Evolutionary conservation across 2,113 vertebrate genomes (phyloP).

Genomic region (Megalops atlanticus): DNA sequence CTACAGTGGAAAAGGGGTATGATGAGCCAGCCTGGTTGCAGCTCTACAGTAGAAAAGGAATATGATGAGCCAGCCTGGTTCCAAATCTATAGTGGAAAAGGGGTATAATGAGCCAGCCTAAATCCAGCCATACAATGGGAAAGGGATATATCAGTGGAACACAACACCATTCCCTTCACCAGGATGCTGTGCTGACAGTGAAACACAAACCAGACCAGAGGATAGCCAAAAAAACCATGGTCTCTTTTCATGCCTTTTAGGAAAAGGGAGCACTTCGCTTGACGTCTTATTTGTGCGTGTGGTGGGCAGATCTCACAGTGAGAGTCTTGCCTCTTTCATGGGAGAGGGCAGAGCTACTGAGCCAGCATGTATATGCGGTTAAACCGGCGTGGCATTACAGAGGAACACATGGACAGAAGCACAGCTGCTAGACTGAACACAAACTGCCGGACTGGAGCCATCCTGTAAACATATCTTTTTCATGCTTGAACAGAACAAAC

Average conservation of each 20-base stretch:
- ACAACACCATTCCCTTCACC: too few relatives aligned
- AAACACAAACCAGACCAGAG: neutral
- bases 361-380: conserved; percentile 26
- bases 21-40: neutral
- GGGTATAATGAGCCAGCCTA: too few relatives aligned
- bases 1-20: too few relatives aligned
- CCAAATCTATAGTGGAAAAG: too few relatives aligned
- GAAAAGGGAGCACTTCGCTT: too few relatives aligned
- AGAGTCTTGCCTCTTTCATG: neutral
- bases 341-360: conserved; percentile 1
- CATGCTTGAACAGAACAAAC: conserved; percentile 41
- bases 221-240: too few relatives aligned
- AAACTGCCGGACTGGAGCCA: conserved; percentile 13
- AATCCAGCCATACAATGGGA: neutral
- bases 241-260: too few relatives aligned
- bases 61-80: neutral
- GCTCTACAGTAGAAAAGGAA: neutral
- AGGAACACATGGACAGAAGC: conserved; percentile 16
- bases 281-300: too few relatives aligned
- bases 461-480: conserved; percentile 34
- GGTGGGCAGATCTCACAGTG: neutral
- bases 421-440: neutral
- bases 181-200: too few relatives aligned
- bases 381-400: conserved; percentile 22
- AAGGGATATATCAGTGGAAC: too few relatives aligned